Conservation (phyloP, 2,113 vertebrate species). For the Urocynchramus pylzowi region DNA sequence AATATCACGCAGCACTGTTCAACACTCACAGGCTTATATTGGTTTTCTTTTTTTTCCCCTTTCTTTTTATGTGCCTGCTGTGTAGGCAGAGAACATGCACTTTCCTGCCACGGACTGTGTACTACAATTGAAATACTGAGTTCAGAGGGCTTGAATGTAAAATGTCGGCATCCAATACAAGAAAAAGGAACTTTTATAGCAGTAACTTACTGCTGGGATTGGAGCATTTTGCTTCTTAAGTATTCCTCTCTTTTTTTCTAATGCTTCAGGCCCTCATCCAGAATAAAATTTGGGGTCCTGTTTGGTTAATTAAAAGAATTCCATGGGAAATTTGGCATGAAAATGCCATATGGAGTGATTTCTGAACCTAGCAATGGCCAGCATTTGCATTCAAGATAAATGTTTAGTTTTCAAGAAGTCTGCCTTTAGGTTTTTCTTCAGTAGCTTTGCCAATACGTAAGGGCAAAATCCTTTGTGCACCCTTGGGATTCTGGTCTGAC, state of each 20-base stretch:
- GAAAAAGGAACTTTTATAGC: not conserved
- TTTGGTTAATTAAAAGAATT: not conserved
- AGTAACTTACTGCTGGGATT: not conserved
- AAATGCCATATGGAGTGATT: not conserved
- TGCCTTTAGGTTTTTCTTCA: not conserved
- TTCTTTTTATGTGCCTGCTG: constrained; percentile 27
- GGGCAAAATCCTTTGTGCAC: constrained; percentile 3
- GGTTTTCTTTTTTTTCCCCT: not conserved
- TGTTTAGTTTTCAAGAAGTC: not conserved
- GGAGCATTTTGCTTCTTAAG: not conserved
- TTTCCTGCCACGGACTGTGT: constrained; percentile 4
- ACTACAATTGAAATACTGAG: constrained; percentile 21
- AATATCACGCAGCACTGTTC: constrained; percentile 41
- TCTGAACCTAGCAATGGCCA: not conserved
- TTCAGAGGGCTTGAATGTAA: constrained; percentile 44
- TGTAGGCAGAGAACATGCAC: constrained; percentile 61
- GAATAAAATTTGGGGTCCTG: not conserved
- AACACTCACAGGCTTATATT: constrained; percentile 36
- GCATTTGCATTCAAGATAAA: constrained; percentile 14
- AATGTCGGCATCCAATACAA: not conserved
- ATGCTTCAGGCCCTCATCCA: not conserved
- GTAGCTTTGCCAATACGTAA: not conserved
- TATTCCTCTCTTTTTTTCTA: not conserved
- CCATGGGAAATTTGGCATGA: not conserved
- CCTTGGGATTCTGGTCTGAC: constrained; percentile 42